Evolutionary conservation across 2,113 vertebrate genomes (phyloP), one percentile per base, ranked within the genome.

Genomic region (Athene noctua): DNA sequence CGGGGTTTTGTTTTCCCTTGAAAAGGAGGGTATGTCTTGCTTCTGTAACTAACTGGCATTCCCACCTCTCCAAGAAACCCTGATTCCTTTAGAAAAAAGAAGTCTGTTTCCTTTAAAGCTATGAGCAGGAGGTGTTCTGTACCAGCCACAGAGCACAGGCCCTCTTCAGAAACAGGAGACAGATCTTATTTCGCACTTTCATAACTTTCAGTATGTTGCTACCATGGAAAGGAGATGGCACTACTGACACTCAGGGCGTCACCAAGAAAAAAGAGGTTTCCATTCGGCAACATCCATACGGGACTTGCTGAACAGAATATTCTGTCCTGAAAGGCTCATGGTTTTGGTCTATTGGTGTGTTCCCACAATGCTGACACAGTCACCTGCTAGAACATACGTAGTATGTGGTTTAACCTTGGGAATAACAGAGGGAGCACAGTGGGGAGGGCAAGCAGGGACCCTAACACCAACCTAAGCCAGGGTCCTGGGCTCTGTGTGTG

Each of bases 401-500:
- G 51, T 25, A 42, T 36, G 15, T 0, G 9, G 26, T 10, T 2
- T 2, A 1, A 21, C 30, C 4, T 67, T 10, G 6, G n/a, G 18
- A 36, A 5, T 22, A 86, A 36, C 6, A 70, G 34, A 20, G 6
- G 15, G 34, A 82, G 23, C 9, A 9, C 0, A 2, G 6, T 2
- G 1, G 17, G 44, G 15, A 32, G 18, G 0, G 4, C 16, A 27
- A 40, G 30, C 20, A 42, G 47, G 20, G 40, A 16, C 23, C 1
- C 1, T 13, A 15, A 11, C 32, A 2, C 14, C 1, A 3, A 15
- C 15, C 36, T 11, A 18, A 62, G 7, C 15, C 46, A 46, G 85
- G 30, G 14, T 0, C 5, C 0, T 0, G 5, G 13, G 9, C 19
- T 4, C 0, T 9, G 34, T 5, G 4, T 34, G 15, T 2, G 1